Evolutionary conservation across 1,140 invertebrate species (phyloP), one percentile per base, ranked within the genome.

Genomic region (Cyrtorhinus lividipennis): DNA sequence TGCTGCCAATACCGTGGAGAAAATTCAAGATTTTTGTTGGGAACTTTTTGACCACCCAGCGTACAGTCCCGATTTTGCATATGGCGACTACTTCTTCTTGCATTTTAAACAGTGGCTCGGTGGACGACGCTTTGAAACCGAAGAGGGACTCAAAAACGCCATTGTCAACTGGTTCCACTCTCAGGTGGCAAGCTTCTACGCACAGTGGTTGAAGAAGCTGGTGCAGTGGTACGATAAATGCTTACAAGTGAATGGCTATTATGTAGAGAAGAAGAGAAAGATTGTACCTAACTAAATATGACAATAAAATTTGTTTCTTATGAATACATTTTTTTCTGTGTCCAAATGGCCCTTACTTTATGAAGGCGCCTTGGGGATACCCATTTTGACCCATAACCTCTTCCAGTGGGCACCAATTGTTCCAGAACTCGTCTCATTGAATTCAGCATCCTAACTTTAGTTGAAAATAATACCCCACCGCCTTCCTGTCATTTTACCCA

Each of bases 1-100:
- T 59, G 58, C 15, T 59, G 58, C 15, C 15, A 59, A 23, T 24
- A 59, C 58, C 58, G 18, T 24, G 58, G 58, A 59, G 58, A 61
- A 61, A 61, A 61, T 53, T 61, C 60, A 61, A 53, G n/a, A 53
- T 61, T 53, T 61, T 20, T 13, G 60, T 61, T 61, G 60, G 15
- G 24, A 61, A 61, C 10, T 53, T 20, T 61, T 45, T 45, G 60
- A 61, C 27, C 44, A 45, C 30, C 26, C n/a, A 53, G n/a, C 10
- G 24, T 46, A 44, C 38, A 53, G 27, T 56, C 10, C 30, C 26
- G 24, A 59, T 18, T 18, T 2, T 59, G 58, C 38, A 61, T 18
- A 25, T 48, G 18, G 60, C 60, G 30, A 56, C 60, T 61, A 45
- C 27, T 61, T 44, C 38, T n/a, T 44, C 38, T 44, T 44, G 8